phyloP scores from a whole-genome alignment of 2,797 vertebrate genomes.

The Anolis apletophallus region DNA sequence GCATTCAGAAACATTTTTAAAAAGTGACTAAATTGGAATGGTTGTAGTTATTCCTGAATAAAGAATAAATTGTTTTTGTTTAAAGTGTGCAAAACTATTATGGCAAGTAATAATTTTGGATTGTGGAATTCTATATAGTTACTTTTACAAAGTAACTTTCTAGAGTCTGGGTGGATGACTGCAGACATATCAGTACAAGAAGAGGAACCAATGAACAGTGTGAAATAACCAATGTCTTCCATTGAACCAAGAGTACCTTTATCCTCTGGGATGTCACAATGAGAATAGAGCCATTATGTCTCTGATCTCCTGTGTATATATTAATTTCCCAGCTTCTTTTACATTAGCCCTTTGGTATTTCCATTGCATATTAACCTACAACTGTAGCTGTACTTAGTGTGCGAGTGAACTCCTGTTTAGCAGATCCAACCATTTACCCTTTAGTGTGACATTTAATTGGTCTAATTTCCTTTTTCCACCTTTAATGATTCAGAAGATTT shows the following conservation, averaged over 20 bases:
- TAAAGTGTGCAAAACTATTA: not conserved
- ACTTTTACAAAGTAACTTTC: not conserved
- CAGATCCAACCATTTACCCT: not conserved
- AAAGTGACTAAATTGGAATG: not conserved
- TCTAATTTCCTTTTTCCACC: constrained; percentile 28
- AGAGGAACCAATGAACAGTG: not conserved
- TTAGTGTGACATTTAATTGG: constrained; percentile 25
- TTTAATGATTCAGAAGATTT: constrained; percentile 16
- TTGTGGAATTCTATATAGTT: not conserved
- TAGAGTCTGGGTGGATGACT: not conserved
- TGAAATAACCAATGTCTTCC: not conserved
- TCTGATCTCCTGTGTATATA: not conserved
- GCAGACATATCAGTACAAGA: not conserved
- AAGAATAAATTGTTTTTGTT: not conserved
- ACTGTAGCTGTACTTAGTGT: not conserved
- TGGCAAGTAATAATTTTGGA: not conserved
- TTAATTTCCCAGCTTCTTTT: not conserved
- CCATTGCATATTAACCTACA: not conserved
- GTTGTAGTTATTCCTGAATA: not conserved
- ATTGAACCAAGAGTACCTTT: not conserved
- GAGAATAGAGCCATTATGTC: not conserved
- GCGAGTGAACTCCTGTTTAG: not conserved
- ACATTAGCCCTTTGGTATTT: constrained; percentile 42
- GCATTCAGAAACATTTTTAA: not conserved
- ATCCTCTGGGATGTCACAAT: not conserved